phyloP scores from a whole-genome alignment of 2,888 invertebrate genomes.

The Odontocolon sp. region DNA sequence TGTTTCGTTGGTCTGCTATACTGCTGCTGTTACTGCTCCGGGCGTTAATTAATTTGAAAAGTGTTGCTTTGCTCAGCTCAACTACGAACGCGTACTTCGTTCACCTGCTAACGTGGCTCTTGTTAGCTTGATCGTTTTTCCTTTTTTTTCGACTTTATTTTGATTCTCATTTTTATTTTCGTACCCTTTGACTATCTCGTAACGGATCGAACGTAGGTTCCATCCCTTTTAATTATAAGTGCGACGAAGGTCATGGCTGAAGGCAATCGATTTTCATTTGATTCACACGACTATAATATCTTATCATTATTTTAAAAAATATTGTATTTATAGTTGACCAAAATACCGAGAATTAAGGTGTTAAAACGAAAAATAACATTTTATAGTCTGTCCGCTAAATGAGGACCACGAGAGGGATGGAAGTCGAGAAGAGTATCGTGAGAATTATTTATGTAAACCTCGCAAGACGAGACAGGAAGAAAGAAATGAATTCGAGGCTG shows the following conservation, averaged over 20 bases:
- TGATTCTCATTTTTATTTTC: too few species aligned
- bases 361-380: neutral
- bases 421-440: conserved; percentile 4
- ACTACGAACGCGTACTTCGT: conserved; percentile 58
- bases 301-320: neutral
- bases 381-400: neutral
- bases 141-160: neutral
- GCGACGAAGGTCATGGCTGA: neutral
- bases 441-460: conserved; percentile 44
- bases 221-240: neutral
- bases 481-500: conserved; percentile 13
- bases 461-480: neutral
- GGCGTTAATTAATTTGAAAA: conserved; percentile 70
- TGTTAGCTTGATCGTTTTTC: neutral
- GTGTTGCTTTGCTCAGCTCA: conserved; percentile 55
- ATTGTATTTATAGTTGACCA: neutral
- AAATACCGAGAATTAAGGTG: neutral
- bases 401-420: conserved; percentile 6
- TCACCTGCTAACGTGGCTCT: conserved; percentile 42
- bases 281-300: neutral
- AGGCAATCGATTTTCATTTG: conserved; percentile 2
- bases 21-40: conserved; percentile 4
- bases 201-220: neutral
- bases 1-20: neutral
- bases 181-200: too few species aligned